Conservation (phyloP, 1,140 invertebrate genomes). For the Lethrus apterus region DNA sequence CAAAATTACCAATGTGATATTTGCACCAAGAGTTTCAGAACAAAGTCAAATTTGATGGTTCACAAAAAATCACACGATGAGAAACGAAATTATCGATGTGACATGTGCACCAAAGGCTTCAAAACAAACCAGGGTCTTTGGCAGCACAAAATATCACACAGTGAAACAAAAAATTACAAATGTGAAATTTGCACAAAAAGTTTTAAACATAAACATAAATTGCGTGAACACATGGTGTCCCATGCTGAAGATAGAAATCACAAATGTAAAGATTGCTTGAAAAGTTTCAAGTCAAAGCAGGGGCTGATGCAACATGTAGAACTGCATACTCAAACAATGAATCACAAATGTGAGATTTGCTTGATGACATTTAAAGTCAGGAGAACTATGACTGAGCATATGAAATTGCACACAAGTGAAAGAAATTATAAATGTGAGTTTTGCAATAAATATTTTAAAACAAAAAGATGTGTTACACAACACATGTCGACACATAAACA, state of each 20-base stretch:
- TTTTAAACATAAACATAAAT: too few species aligned
- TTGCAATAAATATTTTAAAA: constrained; percentile 38
- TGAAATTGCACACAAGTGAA: constrained; percentile 65
- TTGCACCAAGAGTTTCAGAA: constrained; percentile 49
- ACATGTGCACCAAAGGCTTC: constrained; percentile 63
- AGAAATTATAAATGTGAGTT: constrained; percentile 55
- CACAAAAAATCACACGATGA: constrained; percentile 55
- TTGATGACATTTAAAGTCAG: too few species aligned
- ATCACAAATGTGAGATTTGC: constrained; percentile 68
- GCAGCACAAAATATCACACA: too few species aligned
- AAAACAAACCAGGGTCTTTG: too few species aligned
- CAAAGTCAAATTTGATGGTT: neutral
- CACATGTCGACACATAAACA: constrained; percentile 45
- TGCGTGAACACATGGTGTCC: too few species aligned
- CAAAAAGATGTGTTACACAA: constrained; percentile 7
- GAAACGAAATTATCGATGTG: constrained; percentile 72
- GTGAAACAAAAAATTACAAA: too few species aligned
- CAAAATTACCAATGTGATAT: too few species aligned
- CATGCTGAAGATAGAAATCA: too few species aligned
- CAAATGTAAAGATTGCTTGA: too few species aligned
- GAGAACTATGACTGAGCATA: too few species aligned
- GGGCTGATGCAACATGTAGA: constrained; percentile 21
- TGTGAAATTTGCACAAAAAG: too few species aligned
- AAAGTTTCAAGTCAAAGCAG: constrained; percentile 42
- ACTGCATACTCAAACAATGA: constrained; percentile 69